Conservation (phyloP, 1,140 invertebrate species). For the Caligus rogercresseyi region DNA sequence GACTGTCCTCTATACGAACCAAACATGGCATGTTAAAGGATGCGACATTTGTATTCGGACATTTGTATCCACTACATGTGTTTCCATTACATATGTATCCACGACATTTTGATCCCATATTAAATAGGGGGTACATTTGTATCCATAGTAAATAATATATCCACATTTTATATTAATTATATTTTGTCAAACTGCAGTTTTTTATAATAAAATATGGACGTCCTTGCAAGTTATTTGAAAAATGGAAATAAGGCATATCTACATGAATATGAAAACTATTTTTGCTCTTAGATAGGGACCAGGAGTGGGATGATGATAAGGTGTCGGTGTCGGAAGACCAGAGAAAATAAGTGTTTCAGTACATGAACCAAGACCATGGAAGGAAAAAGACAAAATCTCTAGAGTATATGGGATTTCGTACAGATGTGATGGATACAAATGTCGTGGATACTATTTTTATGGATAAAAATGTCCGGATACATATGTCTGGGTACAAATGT, state of each 20-base stretch:
- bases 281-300: background rate
- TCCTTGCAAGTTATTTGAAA: background rate
- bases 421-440: too few relatives aligned
- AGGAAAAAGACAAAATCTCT: conserved; percentile 25
- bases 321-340: background rate
- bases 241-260: background rate
- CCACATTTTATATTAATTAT: background rate
- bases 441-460: too few relatives aligned
- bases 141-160: background rate
- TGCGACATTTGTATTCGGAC: too few relatives aligned
- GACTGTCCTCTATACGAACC: too few relatives aligned
- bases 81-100: background rate
- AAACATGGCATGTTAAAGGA: too few relatives aligned
- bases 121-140: background rate
- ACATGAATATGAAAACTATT: background rate
- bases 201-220: background rate
- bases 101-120: background rate
- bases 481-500: too few relatives aligned
- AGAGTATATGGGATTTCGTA: too few relatives aligned
- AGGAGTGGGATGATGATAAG: background rate
- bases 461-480: too few relatives aligned
- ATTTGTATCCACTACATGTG: background rate
- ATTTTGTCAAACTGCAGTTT: background rate
- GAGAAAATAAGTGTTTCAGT: background rate
- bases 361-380: background rate